These are phyloP conservation scores for Girardia tigrina DNA, from an alignment of 2,888 invertebrate genomes.

Conservation along the genomic window DNA sequence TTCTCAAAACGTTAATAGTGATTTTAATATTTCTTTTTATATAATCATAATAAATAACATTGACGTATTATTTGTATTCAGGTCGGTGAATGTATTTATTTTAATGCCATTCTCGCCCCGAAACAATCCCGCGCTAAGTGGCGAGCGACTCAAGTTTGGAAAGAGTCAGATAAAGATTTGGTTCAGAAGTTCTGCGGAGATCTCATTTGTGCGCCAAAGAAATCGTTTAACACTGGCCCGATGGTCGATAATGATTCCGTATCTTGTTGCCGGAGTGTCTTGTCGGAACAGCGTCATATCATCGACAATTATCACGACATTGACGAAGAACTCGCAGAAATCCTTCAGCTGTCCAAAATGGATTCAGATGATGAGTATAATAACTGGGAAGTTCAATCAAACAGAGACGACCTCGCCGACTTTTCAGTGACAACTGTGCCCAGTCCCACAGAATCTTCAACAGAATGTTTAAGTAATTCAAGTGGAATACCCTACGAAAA, in stretches of 20 bases:
- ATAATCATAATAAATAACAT: no score
- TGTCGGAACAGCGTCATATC: not conserved
- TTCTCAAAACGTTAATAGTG: no score
- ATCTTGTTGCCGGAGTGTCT: not conserved
- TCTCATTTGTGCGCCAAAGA: not conserved
- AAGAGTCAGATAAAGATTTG: constrained; percentile 33
- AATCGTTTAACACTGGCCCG: not conserved
- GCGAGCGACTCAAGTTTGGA: constrained; percentile 50
- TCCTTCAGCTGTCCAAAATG: not conserved
- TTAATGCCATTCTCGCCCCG: constrained; percentile 50
- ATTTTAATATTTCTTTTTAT: no score
- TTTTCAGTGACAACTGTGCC: not conserved
- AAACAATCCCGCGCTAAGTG: constrained; percentile 50
- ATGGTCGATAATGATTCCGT: not conserved
- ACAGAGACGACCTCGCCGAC: not conserved
- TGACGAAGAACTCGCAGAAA: constrained; percentile 18
- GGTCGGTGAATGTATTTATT: constrained; percentile 48
- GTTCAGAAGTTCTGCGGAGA: constrained; percentile 20
- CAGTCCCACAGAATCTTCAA: not conserved
- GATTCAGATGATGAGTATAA: constrained; percentile 14
- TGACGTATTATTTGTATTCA: no score
- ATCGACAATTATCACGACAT: constrained; percentile 15
- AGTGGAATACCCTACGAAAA: not conserved
- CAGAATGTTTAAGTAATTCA: not conserved
- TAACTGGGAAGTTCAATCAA: not conserved